Percentiles rank a stretch among this genome's conserved stretches.
Evolutionary conservation across 2,888 invertebrate genomes (phyloP).

Genomic region (Agrochola circellaris): DNA sequence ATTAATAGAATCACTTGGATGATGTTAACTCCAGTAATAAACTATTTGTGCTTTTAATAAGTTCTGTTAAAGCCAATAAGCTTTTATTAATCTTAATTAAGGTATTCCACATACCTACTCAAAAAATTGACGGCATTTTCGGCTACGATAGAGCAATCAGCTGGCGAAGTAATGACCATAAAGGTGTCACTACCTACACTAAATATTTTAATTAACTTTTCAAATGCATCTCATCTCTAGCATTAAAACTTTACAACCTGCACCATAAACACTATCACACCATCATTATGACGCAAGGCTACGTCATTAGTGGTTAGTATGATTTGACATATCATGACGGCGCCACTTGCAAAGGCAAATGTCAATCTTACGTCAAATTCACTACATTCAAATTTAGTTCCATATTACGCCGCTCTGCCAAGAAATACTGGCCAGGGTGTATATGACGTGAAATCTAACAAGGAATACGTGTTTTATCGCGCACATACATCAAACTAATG

Average conservation of each 20-base stretch:
- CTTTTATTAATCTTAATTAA: conserved; percentile 37
- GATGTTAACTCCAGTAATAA: conserved; percentile 2
- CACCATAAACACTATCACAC: conserved; percentile 27
- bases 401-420: conserved; percentile 37
- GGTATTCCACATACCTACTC: conserved; percentile 16
- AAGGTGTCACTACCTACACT: conserved; percentile 50
- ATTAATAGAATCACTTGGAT: not conserved
- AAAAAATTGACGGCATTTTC: conserved; percentile 17
- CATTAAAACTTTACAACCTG: conserved; percentile 48
- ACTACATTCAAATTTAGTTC: conserved; percentile 49
- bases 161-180: conserved; percentile 29
- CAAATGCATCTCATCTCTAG: conserved; percentile 37
- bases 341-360: conserved; percentile 9
- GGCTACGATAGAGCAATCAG: conserved; percentile 37
- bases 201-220: conserved; percentile 46
- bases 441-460: conserved; percentile 64
- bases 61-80: conserved; percentile 7
- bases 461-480: conserved; percentile 74
- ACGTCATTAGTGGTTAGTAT: conserved; percentile 40
- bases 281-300: conserved; percentile 30
- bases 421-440: conserved; percentile 46
- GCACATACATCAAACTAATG: conserved; percentile 81
- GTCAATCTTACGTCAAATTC: conserved; percentile 39
- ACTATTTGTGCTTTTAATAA: conserved; percentile 15
- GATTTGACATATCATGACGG: conserved; percentile 20